Evolutionary conservation across 92 coral and sea anemone species (phyloP).

Genomic region (Ricordea florida): DNA sequence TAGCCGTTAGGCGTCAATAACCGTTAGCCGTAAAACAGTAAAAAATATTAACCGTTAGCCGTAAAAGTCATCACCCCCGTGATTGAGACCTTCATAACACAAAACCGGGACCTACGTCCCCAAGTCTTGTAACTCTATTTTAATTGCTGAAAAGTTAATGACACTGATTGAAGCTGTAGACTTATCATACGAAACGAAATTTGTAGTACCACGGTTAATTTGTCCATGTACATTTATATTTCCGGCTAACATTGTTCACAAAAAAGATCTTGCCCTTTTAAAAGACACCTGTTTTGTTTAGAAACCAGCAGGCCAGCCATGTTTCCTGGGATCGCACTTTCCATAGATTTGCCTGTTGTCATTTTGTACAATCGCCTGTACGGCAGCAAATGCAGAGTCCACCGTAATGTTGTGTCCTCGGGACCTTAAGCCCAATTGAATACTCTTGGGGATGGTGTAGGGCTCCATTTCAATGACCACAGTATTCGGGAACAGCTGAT

Average conservation of each 20-base stretch:
- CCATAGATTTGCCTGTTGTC: conserved; percentile 68
- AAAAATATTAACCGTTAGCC: too few species aligned
- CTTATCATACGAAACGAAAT: too few species aligned
- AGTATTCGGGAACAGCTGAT: conserved; percentile 73
- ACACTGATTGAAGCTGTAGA: too few species aligned
- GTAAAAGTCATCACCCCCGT: too few species aligned
- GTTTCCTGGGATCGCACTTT: conserved; percentile 87
- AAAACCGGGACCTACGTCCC: too few species aligned
- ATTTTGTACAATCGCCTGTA: conserved; percentile 75
- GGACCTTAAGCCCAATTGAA: conserved; percentile 54
- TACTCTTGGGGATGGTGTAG: conserved; percentile 34
- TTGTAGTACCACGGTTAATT: too few species aligned
- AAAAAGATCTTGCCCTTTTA: neutral
- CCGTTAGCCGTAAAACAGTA: too few species aligned
- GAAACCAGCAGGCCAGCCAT: conserved; percentile 84
- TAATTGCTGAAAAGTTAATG: too few species aligned
- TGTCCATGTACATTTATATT: neutral
- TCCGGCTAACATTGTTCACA: neutral
- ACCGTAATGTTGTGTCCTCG: conserved; percentile 61
- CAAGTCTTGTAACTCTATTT: too few species aligned
- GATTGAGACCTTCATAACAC: too few species aligned
- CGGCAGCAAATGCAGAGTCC: conserved; percentile 41
- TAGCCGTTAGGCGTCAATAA: too few species aligned
- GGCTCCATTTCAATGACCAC: conserved; percentile 57
- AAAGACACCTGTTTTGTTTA: too few species aligned